Percentiles rank a stretch among this genome's conserved stretches.
Evolutionary conservation across 2,888 invertebrate species (phyloP).

Genomic region (Mycalesis mineus): DNA sequence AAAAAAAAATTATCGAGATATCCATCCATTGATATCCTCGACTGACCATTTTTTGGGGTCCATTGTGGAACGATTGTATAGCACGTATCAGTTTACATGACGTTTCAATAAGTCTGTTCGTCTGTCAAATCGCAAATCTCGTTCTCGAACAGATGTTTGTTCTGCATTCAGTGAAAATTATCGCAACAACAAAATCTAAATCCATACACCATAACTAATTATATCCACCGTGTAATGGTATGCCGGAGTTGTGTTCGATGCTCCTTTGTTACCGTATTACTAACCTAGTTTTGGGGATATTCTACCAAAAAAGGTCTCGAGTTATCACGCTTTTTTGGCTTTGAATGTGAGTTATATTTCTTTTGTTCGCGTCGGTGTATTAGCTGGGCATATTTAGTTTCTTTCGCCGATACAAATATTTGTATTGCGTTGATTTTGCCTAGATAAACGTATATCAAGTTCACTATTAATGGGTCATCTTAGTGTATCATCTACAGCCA

Average conservation of each 20-base stretch:
- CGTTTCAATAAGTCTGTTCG: constrained; percentile 64
- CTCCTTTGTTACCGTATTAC: constrained; percentile 69
- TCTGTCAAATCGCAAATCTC: constrained; percentile 66
- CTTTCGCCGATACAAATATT: constrained; percentile 30
- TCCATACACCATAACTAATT: constrained; percentile 78
- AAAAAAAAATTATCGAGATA: constrained; percentile 9
- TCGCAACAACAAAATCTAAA: constrained; percentile 73
- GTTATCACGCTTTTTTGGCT: constrained; percentile 72
- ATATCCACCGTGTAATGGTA: constrained; percentile 74
- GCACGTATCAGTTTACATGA: constrained; percentile 71
- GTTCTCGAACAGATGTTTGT: constrained; percentile 73
- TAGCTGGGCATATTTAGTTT: constrained; percentile 62
- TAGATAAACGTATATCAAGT: too few species aligned
- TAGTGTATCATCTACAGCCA: too few species aligned
- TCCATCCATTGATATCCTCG: constrained; percentile 22
- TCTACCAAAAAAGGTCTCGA: constrained; percentile 55
- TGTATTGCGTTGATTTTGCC: constrained; percentile 11
- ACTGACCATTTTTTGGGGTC: constrained; percentile 67
- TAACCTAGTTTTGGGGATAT: constrained; percentile 76
- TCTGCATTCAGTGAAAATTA: constrained; percentile 69
- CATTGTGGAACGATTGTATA: constrained; percentile 59
- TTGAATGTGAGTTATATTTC: constrained; percentile 67
- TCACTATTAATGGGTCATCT: too few species aligned
- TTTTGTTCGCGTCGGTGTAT: constrained; percentile 57
- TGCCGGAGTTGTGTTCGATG: constrained; percentile 60